Evolutionary conservation across 2,797 vertebrate species (phyloP).

Genomic region (Acanthopagrus latus): DNA sequence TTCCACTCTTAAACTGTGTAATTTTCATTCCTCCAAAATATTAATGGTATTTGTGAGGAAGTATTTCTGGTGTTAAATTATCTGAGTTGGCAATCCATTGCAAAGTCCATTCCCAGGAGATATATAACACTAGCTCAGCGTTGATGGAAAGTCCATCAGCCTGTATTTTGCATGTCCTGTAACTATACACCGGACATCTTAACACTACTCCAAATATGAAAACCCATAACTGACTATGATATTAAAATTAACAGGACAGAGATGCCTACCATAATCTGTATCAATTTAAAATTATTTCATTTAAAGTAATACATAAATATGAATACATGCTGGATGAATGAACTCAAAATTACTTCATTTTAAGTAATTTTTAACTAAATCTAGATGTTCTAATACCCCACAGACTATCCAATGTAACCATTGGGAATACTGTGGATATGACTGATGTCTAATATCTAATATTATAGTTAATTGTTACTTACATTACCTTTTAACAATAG

Average conservation of each 20-base stretch:
- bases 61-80: constrained; percentile 43
- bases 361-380: neutral
- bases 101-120: constrained; percentile 43
- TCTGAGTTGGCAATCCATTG: constrained; percentile 41
- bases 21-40: neutral
- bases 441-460: neutral
- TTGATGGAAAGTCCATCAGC: constrained; percentile 48
- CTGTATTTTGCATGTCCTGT: constrained; percentile 56
- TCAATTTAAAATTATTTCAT: constrained; percentile 9
- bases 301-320: neutral
- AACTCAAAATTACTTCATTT: constrained; percentile 9
- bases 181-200: constrained; percentile 76
- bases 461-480: neutral
- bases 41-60: constrained; percentile 3
- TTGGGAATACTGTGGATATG: neutral
- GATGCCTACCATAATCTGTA: constrained; percentile 6
- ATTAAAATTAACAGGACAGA: constrained; percentile 36
- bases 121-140: constrained; percentile 30
- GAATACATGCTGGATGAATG: neutral
- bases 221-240: constrained; percentile 47
- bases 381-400: neutral
- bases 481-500: neutral
- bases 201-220: constrained; percentile 70
- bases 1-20: neutral
- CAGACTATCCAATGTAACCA: constrained; percentile 9